phyloP scores from a whole-genome alignment of 1,140 invertebrate species.

The Mactra quadrangularis region DNA sequence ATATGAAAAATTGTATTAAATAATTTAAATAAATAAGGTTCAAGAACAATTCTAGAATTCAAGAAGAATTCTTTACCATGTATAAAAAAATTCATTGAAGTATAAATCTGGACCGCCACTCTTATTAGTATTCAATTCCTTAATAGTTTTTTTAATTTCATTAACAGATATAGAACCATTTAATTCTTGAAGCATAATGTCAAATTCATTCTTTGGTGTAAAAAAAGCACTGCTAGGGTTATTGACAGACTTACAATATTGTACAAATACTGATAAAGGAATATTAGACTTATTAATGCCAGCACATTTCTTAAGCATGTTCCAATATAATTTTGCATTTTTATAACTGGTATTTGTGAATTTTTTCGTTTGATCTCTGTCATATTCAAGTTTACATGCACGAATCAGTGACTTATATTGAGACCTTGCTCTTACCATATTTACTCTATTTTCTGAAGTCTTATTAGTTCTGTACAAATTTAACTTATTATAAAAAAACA shows the following conservation, averaged over 20 bases:
- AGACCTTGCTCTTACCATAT: slow-evolving; percentile 7
- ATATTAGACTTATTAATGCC: slow-evolving; percentile 1
- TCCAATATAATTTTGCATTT: slow-evolving; percentile 53
- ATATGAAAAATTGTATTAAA: slow-evolving; percentile 21
- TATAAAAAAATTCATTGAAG: slow-evolving; percentile 32
- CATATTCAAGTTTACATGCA: slow-evolving; percentile 10
- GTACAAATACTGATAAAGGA: neutral
- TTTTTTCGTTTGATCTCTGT: neutral
- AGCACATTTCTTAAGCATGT: neutral
- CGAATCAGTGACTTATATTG: slow-evolving; percentile 22
- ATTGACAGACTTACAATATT: slow-evolving; percentile 15
- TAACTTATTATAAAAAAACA: slow-evolving; percentile 22
- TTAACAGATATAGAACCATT: neutral
- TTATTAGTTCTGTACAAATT: slow-evolving; percentile 9
- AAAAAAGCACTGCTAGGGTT: neutral
- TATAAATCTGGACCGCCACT: slow-evolving; percentile 2
- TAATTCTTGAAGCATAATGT: slow-evolving; percentile 19
- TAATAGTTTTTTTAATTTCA: neutral
- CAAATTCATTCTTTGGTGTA: neutral
- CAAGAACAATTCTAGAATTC: no score
- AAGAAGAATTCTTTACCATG: no score
- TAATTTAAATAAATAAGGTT: neutral
- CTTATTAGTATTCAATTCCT: neutral
- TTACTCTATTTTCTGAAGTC: neutral
- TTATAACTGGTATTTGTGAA: slow-evolving; percentile 11